Evolutionary conservation across 2,888 invertebrate genomes (phyloP), one percentile per base, ranked within the genome.

Genomic region (Tenthredo scrophulariae): DNA sequence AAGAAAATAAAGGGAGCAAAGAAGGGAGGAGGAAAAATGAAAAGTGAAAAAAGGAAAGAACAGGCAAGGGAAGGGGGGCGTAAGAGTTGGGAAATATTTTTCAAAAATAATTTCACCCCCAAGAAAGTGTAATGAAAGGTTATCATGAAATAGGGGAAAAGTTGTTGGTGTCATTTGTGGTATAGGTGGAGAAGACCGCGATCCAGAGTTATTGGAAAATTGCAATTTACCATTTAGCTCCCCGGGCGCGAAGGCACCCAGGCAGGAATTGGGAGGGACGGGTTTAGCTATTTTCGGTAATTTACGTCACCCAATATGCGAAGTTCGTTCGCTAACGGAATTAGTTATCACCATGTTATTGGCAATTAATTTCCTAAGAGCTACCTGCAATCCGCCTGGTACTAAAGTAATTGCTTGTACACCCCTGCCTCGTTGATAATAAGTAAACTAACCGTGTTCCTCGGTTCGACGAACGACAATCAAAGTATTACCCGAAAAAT

Each of bases 331-430:
- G 67, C 67, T 83, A 83, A 83, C 83, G 67, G 70, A 83, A 70
- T 83, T 83, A 83, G 67, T 70, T 83, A 83, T 80, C 67, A 50
- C 50, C 67, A 50, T 10, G 83, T 83, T 83, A 83, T 83, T 70
- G 83, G 83, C 83, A 67, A 83, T 83, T 83, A 83, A 83, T 83
- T 67, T 82, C 43, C 62, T 29, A 62, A 62, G 62, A 22, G 62
- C 62, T 13, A 62, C 37, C 37, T 37, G 13, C 62, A 29, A 22
- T 29, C 62, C 54, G 18, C 18, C n/a, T 7, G 54, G n/a, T 54
- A 54, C n/a, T 54, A 54, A 54, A 54, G 54, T 54, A 54, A 54
- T 54, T 54, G 54, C 54, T 54, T 54, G n/a, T 54, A 54, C n/a
- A 54, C 7, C 18, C n/a, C n/a, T 18, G 0, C 6, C 18, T 2